Percentiles rank a stretch among this genome's conserved stretches.
phyloP scores from a whole-genome alignment of 2,797 vertebrate genomes.

The Scolopax rusticola region DNA sequence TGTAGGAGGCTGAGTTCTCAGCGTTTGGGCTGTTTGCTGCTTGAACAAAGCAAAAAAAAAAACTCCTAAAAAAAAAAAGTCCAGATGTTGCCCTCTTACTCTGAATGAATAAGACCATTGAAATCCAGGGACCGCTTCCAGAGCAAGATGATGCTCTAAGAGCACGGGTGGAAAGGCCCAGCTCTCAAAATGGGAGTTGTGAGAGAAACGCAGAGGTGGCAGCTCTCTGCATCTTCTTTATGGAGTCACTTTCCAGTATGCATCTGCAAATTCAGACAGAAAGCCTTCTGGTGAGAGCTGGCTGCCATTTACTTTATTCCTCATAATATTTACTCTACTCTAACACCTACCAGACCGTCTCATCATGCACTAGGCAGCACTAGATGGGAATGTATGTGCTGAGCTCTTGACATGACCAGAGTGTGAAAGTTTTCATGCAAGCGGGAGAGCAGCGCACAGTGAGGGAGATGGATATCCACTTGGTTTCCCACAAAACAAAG shows the following conservation, averaged over 20 bases:
- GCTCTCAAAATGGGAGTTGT: rapidly evolving
- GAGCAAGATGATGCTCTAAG: not conserved
- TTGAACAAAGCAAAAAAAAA: not conserved
- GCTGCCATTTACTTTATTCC: not conserved
- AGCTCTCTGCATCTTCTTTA: not conserved
- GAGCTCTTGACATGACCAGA: not conserved
- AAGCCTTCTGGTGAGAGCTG: not conserved
- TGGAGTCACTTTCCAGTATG: rapidly evolving
- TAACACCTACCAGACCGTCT: not conserved
- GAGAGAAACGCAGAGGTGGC: not conserved
- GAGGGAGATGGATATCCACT: not conserved
- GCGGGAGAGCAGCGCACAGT: rapidly evolving
- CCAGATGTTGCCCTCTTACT: not conserved
- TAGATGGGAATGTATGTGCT: not conserved
- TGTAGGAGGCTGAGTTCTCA: not conserved
- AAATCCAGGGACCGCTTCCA: not conserved
- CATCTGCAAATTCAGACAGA: not conserved
- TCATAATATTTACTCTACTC: not conserved
- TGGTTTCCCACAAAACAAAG: not conserved
- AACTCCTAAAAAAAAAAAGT: not conserved
- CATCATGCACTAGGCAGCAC: not conserved
- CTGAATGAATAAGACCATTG: not conserved
- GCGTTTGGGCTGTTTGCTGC: not conserved
- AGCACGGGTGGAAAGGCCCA: not conserved
- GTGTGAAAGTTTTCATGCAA: not conserved